A percentile compares a stretch with the other conserved stretches of the same genome.
phyloP scores from a whole-genome alignment of 1,140 invertebrate species.

The Sycophila sp. region DNA sequence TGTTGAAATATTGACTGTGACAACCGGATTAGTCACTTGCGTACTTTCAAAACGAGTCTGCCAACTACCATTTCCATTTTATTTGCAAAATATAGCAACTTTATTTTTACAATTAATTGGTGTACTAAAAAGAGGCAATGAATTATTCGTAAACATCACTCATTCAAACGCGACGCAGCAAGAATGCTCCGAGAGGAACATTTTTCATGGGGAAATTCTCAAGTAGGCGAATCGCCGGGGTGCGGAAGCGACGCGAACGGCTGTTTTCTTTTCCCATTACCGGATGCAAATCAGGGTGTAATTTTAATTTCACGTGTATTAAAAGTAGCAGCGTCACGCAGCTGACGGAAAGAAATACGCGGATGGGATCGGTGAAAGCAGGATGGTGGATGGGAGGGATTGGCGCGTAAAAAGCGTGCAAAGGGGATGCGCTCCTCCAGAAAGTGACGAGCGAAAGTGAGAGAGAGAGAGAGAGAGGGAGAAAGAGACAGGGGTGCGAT shows the following conservation, averaged over 20 bases:
- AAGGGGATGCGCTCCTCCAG: not conserved
- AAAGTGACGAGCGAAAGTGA: slow-evolving; percentile 5
- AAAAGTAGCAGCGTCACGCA: slow-evolving; percentile 65
- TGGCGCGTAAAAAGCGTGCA: not conserved
- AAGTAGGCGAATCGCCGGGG: too few species aligned
- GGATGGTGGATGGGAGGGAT: not conserved
- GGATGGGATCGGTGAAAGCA: slow-evolving; percentile 19
- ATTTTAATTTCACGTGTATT: slow-evolving; percentile 73
- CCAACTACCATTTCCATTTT: too few species aligned
- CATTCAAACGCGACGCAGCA: too few species aligned
- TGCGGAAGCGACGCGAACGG: too few species aligned
- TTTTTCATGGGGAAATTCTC: too few species aligned
- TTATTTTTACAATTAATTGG: too few species aligned
- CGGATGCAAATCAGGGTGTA: slow-evolving; percentile 70
- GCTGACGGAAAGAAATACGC: slow-evolving; percentile 60
- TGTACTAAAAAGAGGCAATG: not conserved
- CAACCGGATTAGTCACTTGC: too few species aligned
- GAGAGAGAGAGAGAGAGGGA: not conserved
- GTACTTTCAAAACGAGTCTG: too few species aligned
- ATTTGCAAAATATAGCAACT: too few species aligned
- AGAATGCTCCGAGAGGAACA: too few species aligned
- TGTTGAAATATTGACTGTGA: too few species aligned
- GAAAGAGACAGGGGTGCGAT: slow-evolving; percentile 46
- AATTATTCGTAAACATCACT: not conserved
- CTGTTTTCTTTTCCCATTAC: slow-evolving; percentile 68